Base-by-base conservation (phyloP, 2,113 vertebrate species). In the Zosterops hypoxanthus region DNA sequence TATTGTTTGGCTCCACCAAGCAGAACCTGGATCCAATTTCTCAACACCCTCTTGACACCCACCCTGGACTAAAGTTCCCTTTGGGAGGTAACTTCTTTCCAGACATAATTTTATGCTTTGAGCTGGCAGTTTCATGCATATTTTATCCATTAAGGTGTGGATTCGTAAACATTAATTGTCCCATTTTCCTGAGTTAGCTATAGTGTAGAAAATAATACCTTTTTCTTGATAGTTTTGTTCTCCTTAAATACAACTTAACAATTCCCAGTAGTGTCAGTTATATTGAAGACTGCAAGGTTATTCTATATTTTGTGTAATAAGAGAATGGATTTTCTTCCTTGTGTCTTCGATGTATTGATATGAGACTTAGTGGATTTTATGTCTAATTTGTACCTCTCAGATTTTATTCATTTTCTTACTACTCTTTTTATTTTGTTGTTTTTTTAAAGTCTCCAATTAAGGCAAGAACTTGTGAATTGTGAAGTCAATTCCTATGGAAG, bases 1-100 rank as follows among this genome's bases (percentile, higher is more conserved):
- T 11, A 2, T 19, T 26, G 2, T 46, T 53, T 76, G 55, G 11
- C 21, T 56, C 8, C 16, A 25, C 10, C 1, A 0, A 52, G 23
- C 17, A 34, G 16, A 47, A 17, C 16, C n/a, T 61, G 29, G 14
- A 20, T 60, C 11, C 11, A 22, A 5, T 9, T 39, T 31, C 17
- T 55, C 13, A 8, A 22, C 8, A 44, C 4, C 5, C 1, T 60
- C 7, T 34, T 47, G 12, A 23, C 46, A 47, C 46, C 46, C 46
- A 28, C 26, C 4, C 10, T 23, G 10, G 16, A 17, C 25, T 88
- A n/a, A 82, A 82, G 39, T 20, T n/a, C 16, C 5, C 11, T 64
- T 8, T 29, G 33, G 42, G 49, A 31, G 2, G 5, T 14, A 73
- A 33, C 11, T 55, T 72, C 25, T 36, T 69, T 72, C 23, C 26